A percentile compares a stretch with the other conserved stretches of the same genome.
phyloP scores from a whole-genome alignment of 1,140 invertebrate genomes.

The Mactra quadrangularis region DNA sequence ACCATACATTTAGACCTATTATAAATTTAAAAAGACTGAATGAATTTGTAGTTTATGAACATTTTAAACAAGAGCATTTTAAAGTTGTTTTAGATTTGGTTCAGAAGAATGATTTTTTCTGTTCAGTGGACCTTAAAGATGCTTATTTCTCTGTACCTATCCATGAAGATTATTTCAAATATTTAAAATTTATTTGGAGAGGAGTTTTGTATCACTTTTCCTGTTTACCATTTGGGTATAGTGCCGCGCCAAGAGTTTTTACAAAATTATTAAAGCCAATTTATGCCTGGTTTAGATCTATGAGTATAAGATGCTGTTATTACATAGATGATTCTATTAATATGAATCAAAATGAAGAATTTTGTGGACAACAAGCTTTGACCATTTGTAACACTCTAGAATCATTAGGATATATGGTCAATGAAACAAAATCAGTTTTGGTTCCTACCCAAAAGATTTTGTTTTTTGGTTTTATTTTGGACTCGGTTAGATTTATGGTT shows the following conservation, averaged over 20 bases:
- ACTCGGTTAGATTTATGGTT: conserved; percentile 32
- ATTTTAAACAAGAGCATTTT: conserved; percentile 61
- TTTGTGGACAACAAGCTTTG: neutral
- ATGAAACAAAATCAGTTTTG: neutral
- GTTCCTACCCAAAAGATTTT: neutral
- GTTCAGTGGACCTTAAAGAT: conserved; percentile 57
- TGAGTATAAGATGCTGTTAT: conserved; percentile 12
- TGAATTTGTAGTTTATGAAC: conserved; percentile 55
- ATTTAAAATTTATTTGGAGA: conserved; percentile 53
- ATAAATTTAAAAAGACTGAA: conserved; percentile 63
- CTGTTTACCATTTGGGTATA: conserved; percentile 29
- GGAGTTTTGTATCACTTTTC: conserved; percentile 34
- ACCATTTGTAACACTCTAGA: neutral
- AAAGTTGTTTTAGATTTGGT: conserved; percentile 35
- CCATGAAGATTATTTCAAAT: conserved; percentile 31
- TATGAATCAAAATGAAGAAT: neutral
- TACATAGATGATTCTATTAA: conserved; percentile 26
- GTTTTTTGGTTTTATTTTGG: conserved; percentile 44
- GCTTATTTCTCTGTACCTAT: conserved; percentile 61
- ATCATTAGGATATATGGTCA: neutral
- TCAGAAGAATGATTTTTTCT: conserved; percentile 49
- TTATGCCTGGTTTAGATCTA: conserved; percentile 19
- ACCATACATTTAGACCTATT: conserved; percentile 47
- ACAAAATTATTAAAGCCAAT: conserved; percentile 62
- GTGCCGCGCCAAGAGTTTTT: conserved; percentile 46